Evolutionary conservation across 2,113 vertebrate genomes (phyloP).

Genomic region (Apus apus): DNA sequence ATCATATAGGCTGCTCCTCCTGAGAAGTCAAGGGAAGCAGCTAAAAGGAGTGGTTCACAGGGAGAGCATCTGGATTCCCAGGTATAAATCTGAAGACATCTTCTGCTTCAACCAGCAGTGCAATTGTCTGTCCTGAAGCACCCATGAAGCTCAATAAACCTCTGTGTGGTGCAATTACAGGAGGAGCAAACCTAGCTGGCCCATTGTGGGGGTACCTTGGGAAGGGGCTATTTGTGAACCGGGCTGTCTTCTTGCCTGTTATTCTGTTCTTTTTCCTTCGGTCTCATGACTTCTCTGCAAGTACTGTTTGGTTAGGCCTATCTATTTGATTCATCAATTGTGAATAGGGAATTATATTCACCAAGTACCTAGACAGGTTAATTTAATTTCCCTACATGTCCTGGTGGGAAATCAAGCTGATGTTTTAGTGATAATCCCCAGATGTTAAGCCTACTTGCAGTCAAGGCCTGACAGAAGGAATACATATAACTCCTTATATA

Average conservation of each 20-base stretch:
- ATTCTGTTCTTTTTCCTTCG: background rate
- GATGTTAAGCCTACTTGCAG: constrained; percentile 3
- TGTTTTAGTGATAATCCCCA: constrained; percentile 41
- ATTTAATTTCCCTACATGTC: constrained; percentile 54
- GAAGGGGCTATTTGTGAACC: background rate
- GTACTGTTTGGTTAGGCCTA: constrained; percentile 25
- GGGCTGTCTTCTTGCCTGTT: background rate
- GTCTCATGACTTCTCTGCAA: background rate
- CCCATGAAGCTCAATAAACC: background rate
- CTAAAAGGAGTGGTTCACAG: background rate
- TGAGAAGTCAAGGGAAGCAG: background rate
- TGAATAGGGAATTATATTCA: constrained; percentile 45
- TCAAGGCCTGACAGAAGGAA: background rate
- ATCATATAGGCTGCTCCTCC: background rate
- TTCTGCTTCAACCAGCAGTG: background rate
- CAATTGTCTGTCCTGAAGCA: background rate
- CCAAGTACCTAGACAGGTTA: constrained; percentile 30
- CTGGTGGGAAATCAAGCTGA: constrained; percentile 63
- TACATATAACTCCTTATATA: background rate
- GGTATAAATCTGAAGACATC: background rate
- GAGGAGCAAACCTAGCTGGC: background rate
- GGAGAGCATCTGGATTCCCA: background rate
- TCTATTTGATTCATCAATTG: constrained; percentile 41
- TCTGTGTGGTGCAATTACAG: background rate
- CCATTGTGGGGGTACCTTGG: background rate